Evolutionary conservation across 2,797 vertebrate genomes (phyloP).

Genomic region (Silurus aristotelis): DNA sequence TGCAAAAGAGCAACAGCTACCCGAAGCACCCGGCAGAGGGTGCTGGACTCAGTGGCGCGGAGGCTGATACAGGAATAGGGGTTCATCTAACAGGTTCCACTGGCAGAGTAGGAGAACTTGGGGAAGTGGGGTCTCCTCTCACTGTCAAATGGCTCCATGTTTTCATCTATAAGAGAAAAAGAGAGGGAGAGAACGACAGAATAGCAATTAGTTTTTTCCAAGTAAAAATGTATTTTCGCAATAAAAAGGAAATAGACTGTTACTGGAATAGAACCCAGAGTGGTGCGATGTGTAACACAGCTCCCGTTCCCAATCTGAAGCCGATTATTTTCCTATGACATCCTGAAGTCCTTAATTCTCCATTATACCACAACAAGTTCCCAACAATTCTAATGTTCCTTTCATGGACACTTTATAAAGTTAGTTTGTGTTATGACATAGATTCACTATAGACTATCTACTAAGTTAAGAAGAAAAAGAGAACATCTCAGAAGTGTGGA

Average conservation of each 20-base stretch:
- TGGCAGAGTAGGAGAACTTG: conserved; percentile 97
- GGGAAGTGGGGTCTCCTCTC: conserved; percentile 96
- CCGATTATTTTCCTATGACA: background rate
- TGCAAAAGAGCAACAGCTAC: conserved; percentile 41
- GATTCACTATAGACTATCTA: background rate
- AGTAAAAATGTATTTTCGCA: background rate
- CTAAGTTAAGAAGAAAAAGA: background rate
- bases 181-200: too few relatives aligned
- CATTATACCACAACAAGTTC: background rate
- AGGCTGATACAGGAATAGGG: conserved; percentile 58
- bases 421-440: background rate
- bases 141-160: conserved; percentile 93
- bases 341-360: background rate
- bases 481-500: background rate
- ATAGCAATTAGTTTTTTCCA: background rate
- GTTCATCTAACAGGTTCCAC: conserved; percentile 86
- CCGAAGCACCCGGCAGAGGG: conserved; percentile 39
- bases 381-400: background rate
- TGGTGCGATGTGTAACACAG: background rate
- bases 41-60: conserved; percentile 54
- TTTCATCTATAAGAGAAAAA: conserved; percentile 78
- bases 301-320: background rate
- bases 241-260: background rate
- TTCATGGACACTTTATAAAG: too few relatives aligned
- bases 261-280: background rate